Percentiles rank a stretch among this genome's conserved stretches.
phyloP scores from a whole-genome alignment of 2,797 vertebrate genomes.

The Zalophus californianus region DNA sequence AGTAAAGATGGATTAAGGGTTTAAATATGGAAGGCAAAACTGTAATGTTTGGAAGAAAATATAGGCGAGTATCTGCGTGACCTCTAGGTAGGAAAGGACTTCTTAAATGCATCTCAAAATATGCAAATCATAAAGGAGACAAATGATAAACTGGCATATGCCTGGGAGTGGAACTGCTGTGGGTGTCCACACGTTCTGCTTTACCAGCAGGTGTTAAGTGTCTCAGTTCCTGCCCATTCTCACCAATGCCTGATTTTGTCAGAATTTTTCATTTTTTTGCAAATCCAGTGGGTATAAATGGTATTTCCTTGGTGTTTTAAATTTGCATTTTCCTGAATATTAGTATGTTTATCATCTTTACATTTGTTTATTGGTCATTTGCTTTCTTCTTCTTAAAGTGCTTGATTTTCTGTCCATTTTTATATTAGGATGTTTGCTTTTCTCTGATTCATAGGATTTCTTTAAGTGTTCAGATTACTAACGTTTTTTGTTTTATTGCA shows the following conservation, averaged over 20 bases:
- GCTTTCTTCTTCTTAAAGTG: background rate
- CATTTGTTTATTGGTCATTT: background rate
- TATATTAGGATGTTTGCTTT: background rate
- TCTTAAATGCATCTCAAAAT: background rate
- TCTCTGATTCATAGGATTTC: background rate
- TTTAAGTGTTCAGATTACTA: conserved; percentile 2
- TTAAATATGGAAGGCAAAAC: background rate
- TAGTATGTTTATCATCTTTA: background rate
- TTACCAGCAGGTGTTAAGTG: background rate
- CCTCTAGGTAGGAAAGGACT: background rate
- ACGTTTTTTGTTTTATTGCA: background rate
- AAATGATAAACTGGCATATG: background rate
- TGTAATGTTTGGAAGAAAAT: background rate
- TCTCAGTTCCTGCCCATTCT: background rate
- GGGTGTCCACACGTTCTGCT: background rate
- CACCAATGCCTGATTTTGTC: background rate
- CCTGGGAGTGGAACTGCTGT: background rate
- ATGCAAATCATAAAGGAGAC: background rate
- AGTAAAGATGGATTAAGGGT: background rate
- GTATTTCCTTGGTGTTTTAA: background rate
- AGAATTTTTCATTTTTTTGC: background rate
- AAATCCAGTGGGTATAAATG: background rate
- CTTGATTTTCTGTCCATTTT: conserved; percentile 1
- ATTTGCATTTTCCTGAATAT: background rate
- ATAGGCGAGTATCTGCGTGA: background rate